Evolutionary conservation across 2,797 vertebrate genomes (phyloP).

Genomic region (Typhlichthys subterraneus): DNA sequence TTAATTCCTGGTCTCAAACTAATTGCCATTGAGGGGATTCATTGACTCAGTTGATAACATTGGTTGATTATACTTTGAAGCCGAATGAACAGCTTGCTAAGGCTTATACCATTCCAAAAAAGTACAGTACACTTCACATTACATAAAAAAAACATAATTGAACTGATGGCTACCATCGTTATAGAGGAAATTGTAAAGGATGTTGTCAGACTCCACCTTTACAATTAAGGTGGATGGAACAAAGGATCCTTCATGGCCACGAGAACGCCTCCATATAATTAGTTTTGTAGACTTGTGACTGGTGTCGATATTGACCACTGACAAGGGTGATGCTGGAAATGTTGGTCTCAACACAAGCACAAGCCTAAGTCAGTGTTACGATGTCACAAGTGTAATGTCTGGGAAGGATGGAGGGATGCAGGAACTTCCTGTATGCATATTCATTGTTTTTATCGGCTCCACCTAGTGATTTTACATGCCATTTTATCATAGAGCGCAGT

Average conservation of each 20-base stretch:
- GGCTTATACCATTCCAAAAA: too few species aligned
- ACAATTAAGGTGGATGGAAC: constrained; percentile 26
- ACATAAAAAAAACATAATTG: constrained; percentile 11
- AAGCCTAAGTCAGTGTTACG: constrained; percentile 24
- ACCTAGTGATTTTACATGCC: constrained; percentile 16
- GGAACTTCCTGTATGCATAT: constrained; percentile 20
- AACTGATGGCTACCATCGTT: constrained; percentile 13
- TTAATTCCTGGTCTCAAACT: too few species aligned
- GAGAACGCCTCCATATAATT: constrained; percentile 19
- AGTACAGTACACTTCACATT: too few species aligned
- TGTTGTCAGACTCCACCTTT: constrained; percentile 8
- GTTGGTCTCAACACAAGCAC: constrained; percentile 15
- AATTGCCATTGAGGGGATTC: too few species aligned
- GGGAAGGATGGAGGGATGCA: constrained; percentile 17
- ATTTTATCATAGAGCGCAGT: constrained; percentile 2
- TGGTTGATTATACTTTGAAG: too few species aligned
- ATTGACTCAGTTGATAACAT: too few species aligned
- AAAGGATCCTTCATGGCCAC: constrained; percentile 7
- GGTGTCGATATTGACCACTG: constrained; percentile 11
- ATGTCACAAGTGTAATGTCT: constrained; percentile 5
- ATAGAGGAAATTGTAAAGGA: constrained; percentile 17
- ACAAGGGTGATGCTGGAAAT: constrained; percentile 26
- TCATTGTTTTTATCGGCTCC: constrained; percentile 24
- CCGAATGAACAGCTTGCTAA: too few species aligned
- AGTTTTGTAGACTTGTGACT: constrained; percentile 5